Base-by-base conservation (phyloP, 2,113 vertebrate genomes). In the Neogobius melanostomus region DNA sequence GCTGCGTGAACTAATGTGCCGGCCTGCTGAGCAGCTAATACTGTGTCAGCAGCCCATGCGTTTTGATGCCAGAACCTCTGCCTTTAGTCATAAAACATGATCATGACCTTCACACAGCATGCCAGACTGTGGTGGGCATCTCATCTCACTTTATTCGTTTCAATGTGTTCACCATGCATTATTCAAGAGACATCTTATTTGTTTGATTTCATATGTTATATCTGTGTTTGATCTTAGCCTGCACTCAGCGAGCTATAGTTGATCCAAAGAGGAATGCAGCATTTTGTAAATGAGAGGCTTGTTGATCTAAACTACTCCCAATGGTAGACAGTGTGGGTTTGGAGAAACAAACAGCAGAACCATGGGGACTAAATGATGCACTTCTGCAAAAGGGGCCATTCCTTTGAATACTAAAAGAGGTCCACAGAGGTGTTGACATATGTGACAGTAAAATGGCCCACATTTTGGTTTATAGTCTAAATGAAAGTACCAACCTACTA, bases 21-120 rank as follows among this genome's bases (percentile, higher is more conserved):
- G 0, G 68, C 68, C 60, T 75, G 71, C 51, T 71, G 52, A 69
- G 70, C 15, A 70, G 68, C 66, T 60, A 61, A 69, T 62, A 36
- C 16, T 42, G 36, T 11, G 11, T 66, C 71, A 64, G 17, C 11
- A 69, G 47, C 42, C 56, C 42, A n/a, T 44, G 43, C 28, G 49
- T 68, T 54, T 21, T 75, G 10, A 52, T 61, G 48, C 45, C 14
- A 47, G 15, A 36, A 12, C 15, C 28, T n/a, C 54, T 48, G 21
- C 50, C 56, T 68, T 57, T 8, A 21, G 3, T 60, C 47, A 72
- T 57, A 56, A 72, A 75, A 61, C 66, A 45, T 16, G 42, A 61
- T 61, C 59, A 10, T 61, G 59, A 61, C 59, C 59, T 61, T 45
- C 42, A 61, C 59, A 6, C 59, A 45, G 59, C 42, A n/a, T 45